phyloP scores from a whole-genome alignment of 2,888 invertebrate genomes.

The Aphrophora alni region DNA sequence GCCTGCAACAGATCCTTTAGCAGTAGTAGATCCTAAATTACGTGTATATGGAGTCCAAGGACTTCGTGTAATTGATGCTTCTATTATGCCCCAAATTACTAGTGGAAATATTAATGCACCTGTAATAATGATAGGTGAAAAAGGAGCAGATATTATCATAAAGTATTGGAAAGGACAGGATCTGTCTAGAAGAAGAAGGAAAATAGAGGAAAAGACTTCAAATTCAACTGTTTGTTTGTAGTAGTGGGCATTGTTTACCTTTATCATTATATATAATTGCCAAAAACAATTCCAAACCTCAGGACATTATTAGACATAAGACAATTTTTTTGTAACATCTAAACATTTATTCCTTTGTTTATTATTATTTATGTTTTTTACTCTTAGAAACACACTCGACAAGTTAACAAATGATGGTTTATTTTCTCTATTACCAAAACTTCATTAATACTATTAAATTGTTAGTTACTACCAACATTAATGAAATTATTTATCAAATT shows the following conservation, averaged over 20 bases:
- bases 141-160: conserved; percentile 83
- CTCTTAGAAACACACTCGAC: too few species aligned
- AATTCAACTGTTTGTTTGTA: neutral
- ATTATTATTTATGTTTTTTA: neutral
- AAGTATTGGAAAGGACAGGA: conserved; percentile 65
- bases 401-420: too few species aligned
- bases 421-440: too few species aligned
- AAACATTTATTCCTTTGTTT: neutral
- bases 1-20: conserved; percentile 73
- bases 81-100: conserved; percentile 86
- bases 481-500: too few species aligned
- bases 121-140: conserved; percentile 86
- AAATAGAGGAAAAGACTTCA: neutral
- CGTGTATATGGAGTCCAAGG: conserved; percentile 79
- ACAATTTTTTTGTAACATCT: neutral
- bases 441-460: too few species aligned
- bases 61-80: conserved; percentile 83
- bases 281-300: neutral
- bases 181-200: conserved; percentile 12
- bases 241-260: neutral
- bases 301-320: neutral
- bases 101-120: conserved; percentile 90
- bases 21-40: conserved; percentile 81
- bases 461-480: too few species aligned
- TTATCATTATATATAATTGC: neutral